Evolutionary conservation across 2,888 invertebrate genomes (phyloP).

Genomic region (Melanargia galathea): DNA sequence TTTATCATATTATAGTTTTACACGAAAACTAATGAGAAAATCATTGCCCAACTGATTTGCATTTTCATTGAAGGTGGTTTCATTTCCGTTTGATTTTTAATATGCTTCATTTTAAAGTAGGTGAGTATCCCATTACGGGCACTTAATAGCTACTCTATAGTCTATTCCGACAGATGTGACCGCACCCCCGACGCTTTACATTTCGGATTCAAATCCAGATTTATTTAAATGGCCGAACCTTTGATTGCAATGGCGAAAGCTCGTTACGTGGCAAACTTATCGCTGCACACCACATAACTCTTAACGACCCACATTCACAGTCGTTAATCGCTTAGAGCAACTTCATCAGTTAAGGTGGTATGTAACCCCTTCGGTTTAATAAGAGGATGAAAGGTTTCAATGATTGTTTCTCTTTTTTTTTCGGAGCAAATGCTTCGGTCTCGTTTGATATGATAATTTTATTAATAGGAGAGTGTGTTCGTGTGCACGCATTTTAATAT

Average conservation of each 20-base stretch:
- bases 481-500: constrained; percentile 68
- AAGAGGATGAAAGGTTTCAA: constrained; percentile 77
- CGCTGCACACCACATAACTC: constrained; percentile 36
- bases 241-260: constrained; percentile 73
- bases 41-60: background rate
- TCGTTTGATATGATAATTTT: constrained; percentile 79
- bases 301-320: constrained; percentile 39
- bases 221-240: constrained; percentile 75
- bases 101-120: constrained; percentile 8
- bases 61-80: background rate
- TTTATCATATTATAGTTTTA: too few relatives aligned
- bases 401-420: constrained; percentile 69
- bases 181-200: constrained; percentile 37
- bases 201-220: constrained; percentile 72
- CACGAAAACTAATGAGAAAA: background rate
- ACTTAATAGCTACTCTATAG: constrained; percentile 22
- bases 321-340: constrained; percentile 26
- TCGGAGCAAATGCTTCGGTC: constrained; percentile 62
- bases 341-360: constrained; percentile 41
- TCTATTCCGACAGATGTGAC: constrained; percentile 39
- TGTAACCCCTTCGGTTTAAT: constrained; percentile 71
- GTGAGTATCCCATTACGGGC: constrained; percentile 11
- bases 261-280: constrained; percentile 56
- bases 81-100: constrained; percentile 7
- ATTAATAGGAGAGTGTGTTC: constrained; percentile 67